Base-by-base conservation (phyloP, 2,113 vertebrate species). In the Menura novaehollandiae region DNA sequence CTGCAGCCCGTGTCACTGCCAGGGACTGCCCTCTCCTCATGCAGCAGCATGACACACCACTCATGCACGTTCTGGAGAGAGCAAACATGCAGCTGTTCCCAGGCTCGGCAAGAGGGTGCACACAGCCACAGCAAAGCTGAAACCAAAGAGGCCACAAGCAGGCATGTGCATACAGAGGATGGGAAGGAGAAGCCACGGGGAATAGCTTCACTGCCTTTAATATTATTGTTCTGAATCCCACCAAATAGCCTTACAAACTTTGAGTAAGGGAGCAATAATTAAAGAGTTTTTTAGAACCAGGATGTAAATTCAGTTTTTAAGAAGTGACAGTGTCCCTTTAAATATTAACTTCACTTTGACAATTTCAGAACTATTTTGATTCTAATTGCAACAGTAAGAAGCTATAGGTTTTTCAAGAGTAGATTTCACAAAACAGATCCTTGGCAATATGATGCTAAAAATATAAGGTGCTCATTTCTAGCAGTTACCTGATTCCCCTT, bases 401-500 rank as follows among this genome's bases (percentile, higher is more conserved):
- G 16, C 18, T 55, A 16, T 0, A 64, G 18, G 41, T 66, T 89
- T 94, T 89, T 63, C 67, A 86, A 59, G 53, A 28, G 11, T 4
- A 72, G 23, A 88, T 87, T 90, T 94, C 35, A 81, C 28, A 72
- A 67, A 89, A 93, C 43, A 92, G 18, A 91, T 92, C 94, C 93
- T 97, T 97, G 93, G 93, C 96, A 96, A 84, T 94, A 97, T 88
- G 91, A 96, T 76, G 51, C 47, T 93, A 72, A 75, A 77, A 77
- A 44, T 80, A 71, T 52, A 80, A 91, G 95, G 93, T 96, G 97
- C 96, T 97, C 96, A 96, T 97, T 97, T 96, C 95, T 97, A 96
- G 94, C 95, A 95, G 84, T 96, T 93, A 96, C 94, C 96, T 97
- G 94, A 92, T 95, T 96, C 94, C 95, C 94, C 87, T 89, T 88